Evolutionary conservation across 2,113 vertebrate genomes (phyloP).

Genomic region (Ivindomyrus marchei): DNA sequence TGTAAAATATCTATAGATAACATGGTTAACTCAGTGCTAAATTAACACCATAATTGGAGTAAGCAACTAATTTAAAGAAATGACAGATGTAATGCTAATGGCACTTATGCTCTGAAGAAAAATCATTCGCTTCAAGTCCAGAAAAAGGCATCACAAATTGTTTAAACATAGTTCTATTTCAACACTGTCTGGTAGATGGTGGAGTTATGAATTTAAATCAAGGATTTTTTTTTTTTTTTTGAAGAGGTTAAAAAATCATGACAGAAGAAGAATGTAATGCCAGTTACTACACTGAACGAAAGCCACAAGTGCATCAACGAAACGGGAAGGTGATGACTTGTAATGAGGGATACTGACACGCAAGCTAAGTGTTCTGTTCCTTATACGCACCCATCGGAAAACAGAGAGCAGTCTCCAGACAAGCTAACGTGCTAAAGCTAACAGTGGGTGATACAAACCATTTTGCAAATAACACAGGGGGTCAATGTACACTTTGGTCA

Average conservation of each 20-base stretch:
- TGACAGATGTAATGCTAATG: neutral
- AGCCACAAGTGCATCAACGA: neutral
- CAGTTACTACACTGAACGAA: neutral
- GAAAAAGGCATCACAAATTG: neutral
- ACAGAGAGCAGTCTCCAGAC: neutral
- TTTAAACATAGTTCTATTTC: neutral
- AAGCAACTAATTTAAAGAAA: slow-evolving; percentile 2
- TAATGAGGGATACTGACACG: neutral
- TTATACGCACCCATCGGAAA: neutral
- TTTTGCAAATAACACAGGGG: neutral
- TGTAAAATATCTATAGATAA: slow-evolving; percentile 15
- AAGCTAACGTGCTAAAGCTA: neutral
- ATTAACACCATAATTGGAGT: slow-evolving; percentile 1
- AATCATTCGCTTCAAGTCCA: neutral
- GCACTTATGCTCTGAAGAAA: neutral
- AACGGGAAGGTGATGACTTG: neutral
- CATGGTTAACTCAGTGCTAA: neutral
- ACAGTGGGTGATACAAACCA: neutral
- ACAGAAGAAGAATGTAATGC: neutral
- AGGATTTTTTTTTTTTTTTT: neutral
- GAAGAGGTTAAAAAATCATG: neutral
- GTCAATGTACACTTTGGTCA: neutral
- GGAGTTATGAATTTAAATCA: neutral
- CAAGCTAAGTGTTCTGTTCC: neutral
- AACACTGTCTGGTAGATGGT: neutral